Evolutionary conservation across 2,888 invertebrate genomes (phyloP).

Genomic region (Drosophila vallismaia): DNA sequence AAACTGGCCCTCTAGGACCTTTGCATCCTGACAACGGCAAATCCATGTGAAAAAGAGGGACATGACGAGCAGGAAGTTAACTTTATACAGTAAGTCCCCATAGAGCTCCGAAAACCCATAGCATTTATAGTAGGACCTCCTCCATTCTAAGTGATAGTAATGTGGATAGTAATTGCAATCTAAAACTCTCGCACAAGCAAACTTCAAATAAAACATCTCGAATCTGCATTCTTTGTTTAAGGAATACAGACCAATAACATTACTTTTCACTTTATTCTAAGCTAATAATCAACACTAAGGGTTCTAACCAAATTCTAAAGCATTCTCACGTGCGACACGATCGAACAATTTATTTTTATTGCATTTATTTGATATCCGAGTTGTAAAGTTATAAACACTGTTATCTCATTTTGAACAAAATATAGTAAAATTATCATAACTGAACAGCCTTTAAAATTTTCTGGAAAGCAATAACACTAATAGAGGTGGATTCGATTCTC

Average conservation of each 20-base stretch:
- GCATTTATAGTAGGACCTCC: not conserved
- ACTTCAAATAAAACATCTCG: not conserved
- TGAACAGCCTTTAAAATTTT: too few relatives aligned
- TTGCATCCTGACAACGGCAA: not conserved
- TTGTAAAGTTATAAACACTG: not conserved
- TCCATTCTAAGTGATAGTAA: not conserved
- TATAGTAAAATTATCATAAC: too few relatives aligned
- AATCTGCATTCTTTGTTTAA: not conserved
- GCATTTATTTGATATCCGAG: not conserved
- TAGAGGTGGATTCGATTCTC: too few relatives aligned
- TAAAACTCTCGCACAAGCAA: not conserved
- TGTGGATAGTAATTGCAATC: not conserved
- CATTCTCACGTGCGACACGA: not conserved
- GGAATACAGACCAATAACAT: not conserved
- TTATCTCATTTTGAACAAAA: not conserved
- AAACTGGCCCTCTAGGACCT: not conserved
- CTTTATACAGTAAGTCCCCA: not conserved
- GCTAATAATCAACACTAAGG: not conserved
- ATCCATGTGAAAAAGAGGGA: not conserved
- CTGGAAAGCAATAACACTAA: too few relatives aligned
- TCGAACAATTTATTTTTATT: not conserved
- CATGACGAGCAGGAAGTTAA: not conserved
- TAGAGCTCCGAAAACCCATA: not conserved
- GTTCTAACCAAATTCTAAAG: not conserved
- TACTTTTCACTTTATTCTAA: not conserved